These are phyloP conservation scores for Toxotes chatareus DNA, from an alignment of 2,113 vertebrate species.

Conservation along the genomic window DNA sequence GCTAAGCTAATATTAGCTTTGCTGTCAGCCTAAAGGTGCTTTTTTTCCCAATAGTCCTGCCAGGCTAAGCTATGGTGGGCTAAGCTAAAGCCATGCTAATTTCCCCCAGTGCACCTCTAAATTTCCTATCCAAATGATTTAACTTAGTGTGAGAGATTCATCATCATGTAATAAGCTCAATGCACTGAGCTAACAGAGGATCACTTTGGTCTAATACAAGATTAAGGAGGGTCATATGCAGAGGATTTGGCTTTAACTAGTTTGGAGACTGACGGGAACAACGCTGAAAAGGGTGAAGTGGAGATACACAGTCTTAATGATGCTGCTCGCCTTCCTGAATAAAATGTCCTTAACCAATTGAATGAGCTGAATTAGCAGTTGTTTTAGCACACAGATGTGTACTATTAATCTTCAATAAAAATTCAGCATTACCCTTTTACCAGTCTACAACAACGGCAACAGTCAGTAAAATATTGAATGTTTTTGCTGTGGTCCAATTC, in stretches of 20 bases:
- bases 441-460: neutral
- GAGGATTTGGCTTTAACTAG: conserved; percentile 88
- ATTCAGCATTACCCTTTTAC: neutral
- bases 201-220: conserved; percentile 88
- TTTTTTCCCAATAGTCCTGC: conserved; percentile 56
- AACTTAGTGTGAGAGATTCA: conserved; percentile 85
- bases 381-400: neutral
- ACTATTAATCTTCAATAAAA: neutral
- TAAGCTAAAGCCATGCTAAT: conserved; percentile 67
- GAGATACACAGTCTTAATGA: conserved; percentile 16
- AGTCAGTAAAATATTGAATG: too few relatives aligned
- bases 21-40: conserved; percentile 61
- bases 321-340: conserved; percentile 19
- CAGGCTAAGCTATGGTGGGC: conserved; percentile 50
- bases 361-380: conserved; percentile 5
- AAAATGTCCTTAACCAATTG: neutral
- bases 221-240: conserved; percentile 90
- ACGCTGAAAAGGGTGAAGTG: conserved; percentile 39
- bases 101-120: conserved; percentile 45
- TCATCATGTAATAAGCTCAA: conserved; percentile 87
- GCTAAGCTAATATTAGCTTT: conserved; percentile 87
- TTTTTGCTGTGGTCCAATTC: neutral
- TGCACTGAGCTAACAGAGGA: conserved; percentile 86
- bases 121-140: conserved; percentile 82
- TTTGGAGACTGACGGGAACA: conserved; percentile 60